Evolutionary conservation across 2,888 invertebrate genomes (phyloP).

Genomic region (Blastobasis lacticolella): DNA sequence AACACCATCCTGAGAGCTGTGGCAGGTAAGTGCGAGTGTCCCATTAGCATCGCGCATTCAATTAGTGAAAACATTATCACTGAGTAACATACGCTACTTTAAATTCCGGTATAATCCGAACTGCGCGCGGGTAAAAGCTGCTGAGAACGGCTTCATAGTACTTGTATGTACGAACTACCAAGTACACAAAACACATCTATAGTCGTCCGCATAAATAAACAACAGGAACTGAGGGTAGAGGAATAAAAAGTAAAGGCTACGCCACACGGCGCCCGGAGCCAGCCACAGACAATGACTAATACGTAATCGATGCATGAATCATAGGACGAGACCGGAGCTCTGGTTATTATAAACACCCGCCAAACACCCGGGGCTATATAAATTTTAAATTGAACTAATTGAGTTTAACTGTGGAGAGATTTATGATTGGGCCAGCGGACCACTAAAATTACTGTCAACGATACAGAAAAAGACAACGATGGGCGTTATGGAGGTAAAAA

Average conservation of each 20-base stretch:
- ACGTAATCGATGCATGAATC: conserved; percentile 22
- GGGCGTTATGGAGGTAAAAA: no score
- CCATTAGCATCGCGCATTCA: no score
- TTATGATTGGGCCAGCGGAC: conserved; percentile 22
- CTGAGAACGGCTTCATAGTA: no score
- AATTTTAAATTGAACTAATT: conserved; percentile 27
- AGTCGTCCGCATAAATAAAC: no score
- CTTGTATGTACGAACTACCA: no score
- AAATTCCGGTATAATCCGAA: no score
- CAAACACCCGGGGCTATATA: conserved; percentile 12
- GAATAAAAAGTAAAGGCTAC: conserved; percentile 10
- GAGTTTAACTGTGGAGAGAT: conserved; percentile 26
- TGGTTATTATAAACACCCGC: conserved; percentile 16
- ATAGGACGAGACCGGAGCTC: conserved; percentile 20
- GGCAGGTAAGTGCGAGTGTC: no score
- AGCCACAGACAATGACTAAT: conserved; percentile 23
- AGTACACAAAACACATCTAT: no score
- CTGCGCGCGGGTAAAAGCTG: no score
- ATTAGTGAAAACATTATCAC: no score
- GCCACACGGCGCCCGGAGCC: conserved; percentile 2
- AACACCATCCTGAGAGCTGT: no score
- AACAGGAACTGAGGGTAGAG: background rate
- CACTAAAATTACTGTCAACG: conserved; percentile 36
- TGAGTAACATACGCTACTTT: no score
- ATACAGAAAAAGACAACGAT: background rate